Percentiles rank a stretch among this genome's conserved stretches.
Evolutionary conservation across 2,888 invertebrate species (phyloP).

Genomic region (Epiperipatus broadwayi): DNA sequence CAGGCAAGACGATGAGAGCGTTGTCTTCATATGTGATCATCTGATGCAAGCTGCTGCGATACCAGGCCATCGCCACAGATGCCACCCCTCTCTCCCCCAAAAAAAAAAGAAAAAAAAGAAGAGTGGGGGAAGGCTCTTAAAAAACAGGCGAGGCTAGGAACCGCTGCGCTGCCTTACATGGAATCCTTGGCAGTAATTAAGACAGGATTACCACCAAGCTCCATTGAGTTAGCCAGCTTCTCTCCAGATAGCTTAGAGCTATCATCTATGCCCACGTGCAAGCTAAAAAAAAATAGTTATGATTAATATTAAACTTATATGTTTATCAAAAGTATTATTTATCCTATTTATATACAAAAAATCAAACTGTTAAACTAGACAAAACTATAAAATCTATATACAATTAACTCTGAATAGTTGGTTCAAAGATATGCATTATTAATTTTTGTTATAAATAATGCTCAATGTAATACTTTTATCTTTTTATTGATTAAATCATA

Average conservation of each 20-base stretch:
- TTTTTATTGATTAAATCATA: too few species aligned
- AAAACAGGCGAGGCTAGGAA: slow-evolving; percentile 1
- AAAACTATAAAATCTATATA: too few species aligned
- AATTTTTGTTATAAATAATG: too few species aligned
- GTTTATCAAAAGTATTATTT: neutral
- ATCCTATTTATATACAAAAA: neutral
- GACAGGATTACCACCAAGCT: slow-evolving; percentile 19
- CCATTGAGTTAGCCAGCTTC: slow-evolving; percentile 19
- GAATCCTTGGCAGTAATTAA: slow-evolving; percentile 19
- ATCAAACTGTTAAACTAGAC: too few species aligned
- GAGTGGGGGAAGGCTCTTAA: slow-evolving; percentile 13
- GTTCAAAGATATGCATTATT: too few species aligned
- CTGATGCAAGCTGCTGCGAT: slow-evolving; percentile 14
- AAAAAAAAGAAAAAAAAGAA: too few species aligned
- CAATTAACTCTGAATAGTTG: too few species aligned
- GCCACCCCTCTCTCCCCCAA: too few species aligned
- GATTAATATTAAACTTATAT: neutral
- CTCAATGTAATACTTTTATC: too few species aligned
- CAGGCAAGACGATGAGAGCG: too few species aligned
- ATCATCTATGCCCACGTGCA: slow-evolving; percentile 16
- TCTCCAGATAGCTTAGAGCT: slow-evolving; percentile 17
- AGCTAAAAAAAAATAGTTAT: slow-evolving; percentile 13
- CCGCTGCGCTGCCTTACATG: too few species aligned
- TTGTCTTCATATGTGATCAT: slow-evolving; percentile 20
- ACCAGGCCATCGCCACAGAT: too few species aligned